phyloP scores from a whole-genome alignment of 2,113 vertebrate species.

The Pachypanchax playfairii region DNA sequence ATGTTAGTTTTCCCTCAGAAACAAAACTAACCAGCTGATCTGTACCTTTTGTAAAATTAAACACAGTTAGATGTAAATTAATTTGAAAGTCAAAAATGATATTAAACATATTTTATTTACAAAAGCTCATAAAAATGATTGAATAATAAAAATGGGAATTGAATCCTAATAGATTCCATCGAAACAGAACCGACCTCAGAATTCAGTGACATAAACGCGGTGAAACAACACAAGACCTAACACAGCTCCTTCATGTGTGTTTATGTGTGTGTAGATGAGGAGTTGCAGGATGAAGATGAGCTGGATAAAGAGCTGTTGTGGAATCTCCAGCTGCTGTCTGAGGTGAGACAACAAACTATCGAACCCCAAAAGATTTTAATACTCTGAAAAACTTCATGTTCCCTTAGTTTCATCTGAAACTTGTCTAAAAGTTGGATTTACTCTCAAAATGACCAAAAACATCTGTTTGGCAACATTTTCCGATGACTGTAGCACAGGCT shows the following conservation, averaged over 20 bases:
- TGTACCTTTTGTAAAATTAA: too few relatives aligned
- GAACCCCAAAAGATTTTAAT: constrained; percentile 1
- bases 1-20: too few relatives aligned
- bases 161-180: not conserved
- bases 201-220: constrained; percentile 7
- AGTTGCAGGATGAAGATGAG: constrained; percentile 90
- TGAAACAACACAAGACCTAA: constrained; percentile 25
- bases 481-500: not conserved
- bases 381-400: not conserved
- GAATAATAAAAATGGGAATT: too few relatives aligned
- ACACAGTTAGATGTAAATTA: too few relatives aligned
- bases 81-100: not conserved
- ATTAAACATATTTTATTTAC: too few relatives aligned
- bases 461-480: not conserved
- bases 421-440: not conserved
- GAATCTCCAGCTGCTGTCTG: constrained; percentile 97
- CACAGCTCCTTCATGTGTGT: constrained; percentile 40
- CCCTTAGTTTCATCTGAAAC: not conserved
- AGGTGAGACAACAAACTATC: constrained; percentile 80
- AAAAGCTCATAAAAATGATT: not conserved
- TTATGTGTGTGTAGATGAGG: constrained; percentile 83
- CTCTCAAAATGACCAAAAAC: constrained; percentile 11
- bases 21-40: too few relatives aligned
- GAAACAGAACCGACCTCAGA: not conserved
- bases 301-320: constrained; percentile 97